Base-by-base conservation (phyloP, 2,113 vertebrate genomes). In the Silurus meridionalis region DNA sequence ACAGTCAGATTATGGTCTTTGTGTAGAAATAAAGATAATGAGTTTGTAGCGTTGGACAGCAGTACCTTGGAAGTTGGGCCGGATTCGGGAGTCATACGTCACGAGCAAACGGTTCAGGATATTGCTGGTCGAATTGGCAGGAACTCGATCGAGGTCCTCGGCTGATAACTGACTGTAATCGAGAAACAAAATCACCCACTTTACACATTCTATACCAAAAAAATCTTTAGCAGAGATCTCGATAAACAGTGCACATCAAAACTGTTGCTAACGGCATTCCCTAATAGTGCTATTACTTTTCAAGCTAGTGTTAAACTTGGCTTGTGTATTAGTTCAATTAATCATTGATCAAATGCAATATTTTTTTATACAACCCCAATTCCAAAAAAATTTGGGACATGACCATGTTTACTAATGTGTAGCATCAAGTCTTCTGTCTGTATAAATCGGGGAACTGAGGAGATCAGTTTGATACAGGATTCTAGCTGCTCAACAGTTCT, bases 41-140 rank as follows among this genome's bases (percentile, higher is more conserved):
- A 50, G 71, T 23, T 15, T 21, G 52, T 19, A 6, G 25, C 63
- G 50, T 57, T 61, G 7, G 46, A 74, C 0, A 1, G 13, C 50
- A 60, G 55, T 83, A 98, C 98, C 97, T 97, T 99, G 97, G 92
- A 99, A 99, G 93, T 99, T 99, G 37, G 98, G 98, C 75, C 97
- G 95, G 93, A 99, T 98, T 91, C 98, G 95, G 83, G 97, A 96
- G 90, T 99, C 97, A 78, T 99, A 99, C 87, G 94, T 97, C 93
- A 97, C 95, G 92, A 99, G 93, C 8, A 99, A 92, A n/a, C 97
- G 95, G 88, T 98, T 98, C 89, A 99, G 90, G 88, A 98, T 98
- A 92, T 98, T 99, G 91, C 97, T 99, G 17, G 98, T 99, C 19
- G 98, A 97, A 93, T 99, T 99, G 46, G 90, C 95, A 8, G 97